Base-by-base conservation (phyloP, 2,113 vertebrate genomes). In the Saccopteryx leptura region DNA sequence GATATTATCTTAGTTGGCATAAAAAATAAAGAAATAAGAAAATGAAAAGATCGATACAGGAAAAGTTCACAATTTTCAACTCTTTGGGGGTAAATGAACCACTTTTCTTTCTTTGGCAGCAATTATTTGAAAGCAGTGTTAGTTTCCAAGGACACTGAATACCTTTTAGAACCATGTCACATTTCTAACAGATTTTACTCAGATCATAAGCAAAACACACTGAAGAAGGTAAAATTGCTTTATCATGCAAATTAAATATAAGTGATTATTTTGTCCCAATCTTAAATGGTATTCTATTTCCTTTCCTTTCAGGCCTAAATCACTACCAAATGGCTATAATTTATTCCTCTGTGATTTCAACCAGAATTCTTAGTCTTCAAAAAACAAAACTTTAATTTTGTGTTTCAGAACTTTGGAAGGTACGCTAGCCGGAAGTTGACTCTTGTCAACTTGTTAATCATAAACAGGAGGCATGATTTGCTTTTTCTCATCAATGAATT, bases 11-110 rank as follows among this genome's bases (percentile, higher is more conserved):
- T 65, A 61, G 18, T 54, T 94, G 60, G 31, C 48, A 90, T 63
- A 95, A 87, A 79, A 84, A 94, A 85, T 58, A 90, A 74, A 78
- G 15, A 86, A 95, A 88, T 74, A 75, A 95, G 63, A 78, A 90
- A 96, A 93, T 39, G 54, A 13, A 63, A 86, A 96, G 54, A 68
- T 5, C 26, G 90, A 80, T 33, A 60, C 6, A 17, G 17, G 9
- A 61, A 52, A 68, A 33, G 21, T 58, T 71, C 18, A 12, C 8
- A 52, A n/a, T 50, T 71, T 86, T 91, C 50, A 17, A 31, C 76
- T 83, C 71, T 19, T 72, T 10, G 50, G 93, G 68, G 12, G 2
- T 81, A 69, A 66, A 56, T 81, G 61, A n/a, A 1, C 8, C 7
- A 39, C 26, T 90, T 80, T 71, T 52, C 26, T 60, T 88, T 87